Conservation (phyloP, 1,140 invertebrate species). For the Caenorhabditis remanei region DNA sequence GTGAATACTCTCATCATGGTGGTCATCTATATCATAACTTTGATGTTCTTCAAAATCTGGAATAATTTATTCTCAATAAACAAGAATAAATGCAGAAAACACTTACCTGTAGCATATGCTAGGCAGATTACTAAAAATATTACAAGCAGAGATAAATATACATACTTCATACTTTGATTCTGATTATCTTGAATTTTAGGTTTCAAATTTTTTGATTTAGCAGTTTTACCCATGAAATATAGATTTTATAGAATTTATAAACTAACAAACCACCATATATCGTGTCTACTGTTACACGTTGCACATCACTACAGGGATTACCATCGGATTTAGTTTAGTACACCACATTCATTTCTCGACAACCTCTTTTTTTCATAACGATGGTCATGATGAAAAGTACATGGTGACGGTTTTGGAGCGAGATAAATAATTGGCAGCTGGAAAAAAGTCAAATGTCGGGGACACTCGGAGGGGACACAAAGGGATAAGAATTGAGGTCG, state of each 20-base stretch:
- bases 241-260: background rate
- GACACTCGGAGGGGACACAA: background rate
- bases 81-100: background rate
- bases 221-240: background rate
- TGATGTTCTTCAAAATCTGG: background rate
- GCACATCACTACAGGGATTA: background rate
- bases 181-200: background rate
- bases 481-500: slow-evolving; percentile 44
- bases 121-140: slow-evolving; percentile 6
- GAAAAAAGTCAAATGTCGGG: background rate
- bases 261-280: background rate
- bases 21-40: background rate
- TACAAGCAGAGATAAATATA: slow-evolving; percentile 1
- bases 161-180: slow-evolving; percentile 1
- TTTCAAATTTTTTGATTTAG: background rate
- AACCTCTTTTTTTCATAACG: background rate
- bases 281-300: background rate
- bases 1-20: background rate
- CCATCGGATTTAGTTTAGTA: slow-evolving; percentile 2
- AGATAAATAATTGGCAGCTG: slow-evolving; percentile 53
- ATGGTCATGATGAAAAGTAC: background rate
- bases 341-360: background rate
- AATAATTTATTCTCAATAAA: background rate
- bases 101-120: background rate
- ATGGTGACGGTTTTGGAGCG: slow-evolving; percentile 18